Percentiles rank a stretch among this genome's conserved stretches.
phyloP scores from a whole-genome alignment of 2,113 vertebrate genomes.

The Tylochromis polylepis region DNA sequence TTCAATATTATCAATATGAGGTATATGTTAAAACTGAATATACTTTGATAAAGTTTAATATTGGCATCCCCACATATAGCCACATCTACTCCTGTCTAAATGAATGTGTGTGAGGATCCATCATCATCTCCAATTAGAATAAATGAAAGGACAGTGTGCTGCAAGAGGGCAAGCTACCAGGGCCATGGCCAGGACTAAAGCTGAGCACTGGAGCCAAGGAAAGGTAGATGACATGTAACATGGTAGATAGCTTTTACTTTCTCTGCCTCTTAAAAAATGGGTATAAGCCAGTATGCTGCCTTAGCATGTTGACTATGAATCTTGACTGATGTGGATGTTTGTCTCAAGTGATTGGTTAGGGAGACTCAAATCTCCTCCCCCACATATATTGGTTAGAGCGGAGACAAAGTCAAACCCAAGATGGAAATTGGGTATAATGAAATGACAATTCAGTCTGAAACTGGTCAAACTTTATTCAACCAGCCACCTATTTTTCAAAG shows the following conservation, averaged over 20 bases:
- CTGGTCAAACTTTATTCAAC: background rate
- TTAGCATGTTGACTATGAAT: background rate
- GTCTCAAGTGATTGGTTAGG: background rate
- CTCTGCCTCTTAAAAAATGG: background rate
- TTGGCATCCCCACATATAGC: background rate
- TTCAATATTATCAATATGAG: background rate
- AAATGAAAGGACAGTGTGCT: background rate
- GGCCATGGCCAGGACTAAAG: background rate
- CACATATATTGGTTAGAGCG: background rate
- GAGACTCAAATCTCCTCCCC: background rate
- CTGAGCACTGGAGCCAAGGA: background rate
- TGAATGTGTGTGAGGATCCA: background rate
- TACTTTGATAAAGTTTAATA: background rate
- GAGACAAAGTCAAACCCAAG: background rate
- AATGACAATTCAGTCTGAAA: background rate
- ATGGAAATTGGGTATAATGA: rapidly evolving
- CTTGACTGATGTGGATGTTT: background rate
- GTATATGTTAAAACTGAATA: background rate
- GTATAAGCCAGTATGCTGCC: background rate
- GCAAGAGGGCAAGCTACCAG: background rate
- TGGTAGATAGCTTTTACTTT: background rate
- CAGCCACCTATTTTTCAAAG: background rate
- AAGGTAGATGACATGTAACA: no score
- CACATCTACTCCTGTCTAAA: background rate
- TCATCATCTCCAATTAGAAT: background rate